Conservation (phyloP, 2,797 vertebrate species). For the Phrynocephalus guinanensis region DNA sequence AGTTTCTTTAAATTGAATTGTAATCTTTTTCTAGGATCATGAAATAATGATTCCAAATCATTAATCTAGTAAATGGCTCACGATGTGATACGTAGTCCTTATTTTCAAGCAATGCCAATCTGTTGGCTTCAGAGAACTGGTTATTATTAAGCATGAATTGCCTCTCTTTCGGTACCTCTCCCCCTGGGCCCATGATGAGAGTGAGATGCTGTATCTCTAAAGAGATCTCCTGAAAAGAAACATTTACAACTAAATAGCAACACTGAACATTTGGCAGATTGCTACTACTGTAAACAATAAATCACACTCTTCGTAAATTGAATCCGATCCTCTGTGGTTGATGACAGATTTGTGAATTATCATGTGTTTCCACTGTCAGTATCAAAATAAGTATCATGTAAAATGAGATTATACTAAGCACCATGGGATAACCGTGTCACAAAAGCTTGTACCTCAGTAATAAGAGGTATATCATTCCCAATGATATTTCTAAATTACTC, state of each 20-base stretch:
- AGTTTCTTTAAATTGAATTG: slow-evolving; percentile 66
- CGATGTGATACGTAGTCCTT: slow-evolving; percentile 63
- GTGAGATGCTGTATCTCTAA: slow-evolving; percentile 55
- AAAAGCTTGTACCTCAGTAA: background rate
- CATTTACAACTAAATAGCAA: slow-evolving; percentile 63
- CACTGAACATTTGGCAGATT: slow-evolving; percentile 67
- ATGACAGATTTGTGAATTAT: slow-evolving; percentile 23
- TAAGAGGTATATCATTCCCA: background rate
- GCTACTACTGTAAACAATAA: slow-evolving; percentile 44
- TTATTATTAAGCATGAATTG: slow-evolving; percentile 56
- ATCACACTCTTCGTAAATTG: slow-evolving; percentile 45
- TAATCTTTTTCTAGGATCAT: slow-evolving; percentile 56
- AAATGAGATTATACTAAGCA: slow-evolving; percentile 12
- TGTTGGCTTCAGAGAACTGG: slow-evolving; percentile 65
- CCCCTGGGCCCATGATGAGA: slow-evolving; percentile 55
- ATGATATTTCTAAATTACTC: background rate
- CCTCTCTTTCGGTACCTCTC: slow-evolving; percentile 15
- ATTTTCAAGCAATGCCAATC: slow-evolving; percentile 65
- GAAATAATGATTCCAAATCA: slow-evolving; percentile 62
- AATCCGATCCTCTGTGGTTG: slow-evolving; percentile 37
- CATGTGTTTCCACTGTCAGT: slow-evolving; percentile 15
- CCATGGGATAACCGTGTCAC: background rate
- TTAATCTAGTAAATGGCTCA: slow-evolving; percentile 63
- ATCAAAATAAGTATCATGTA: background rate
- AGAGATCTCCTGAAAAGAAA: slow-evolving; percentile 55